Evolutionary conservation across 1,140 invertebrate species (phyloP).

Genomic region (Adoxophyes honmai): DNA sequence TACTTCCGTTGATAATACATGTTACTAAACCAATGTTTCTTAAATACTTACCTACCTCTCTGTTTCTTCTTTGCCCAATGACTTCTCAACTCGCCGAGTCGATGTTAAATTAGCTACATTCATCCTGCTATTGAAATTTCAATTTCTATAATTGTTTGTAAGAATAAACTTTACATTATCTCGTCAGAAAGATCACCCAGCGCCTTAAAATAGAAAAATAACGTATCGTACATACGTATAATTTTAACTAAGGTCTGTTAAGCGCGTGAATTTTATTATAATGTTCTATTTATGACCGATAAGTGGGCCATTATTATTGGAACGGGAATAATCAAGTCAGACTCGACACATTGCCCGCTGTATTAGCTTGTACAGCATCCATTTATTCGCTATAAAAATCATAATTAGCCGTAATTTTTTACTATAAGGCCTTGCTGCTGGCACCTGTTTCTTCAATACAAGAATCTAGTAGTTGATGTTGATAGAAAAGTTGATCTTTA

Average conservation of each 20-base stretch:
- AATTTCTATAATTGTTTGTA: too few relatives aligned
- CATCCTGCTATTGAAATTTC: constrained; percentile 21
- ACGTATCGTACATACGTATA: too few relatives aligned
- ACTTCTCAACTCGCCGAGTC: background rate
- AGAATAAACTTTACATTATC: too few relatives aligned
- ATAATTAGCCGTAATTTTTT: constrained; percentile 42
- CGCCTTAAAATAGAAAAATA: too few relatives aligned
- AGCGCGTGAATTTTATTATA: constrained; percentile 1
- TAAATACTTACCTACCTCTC: too few relatives aligned
- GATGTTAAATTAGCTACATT: constrained; percentile 38
- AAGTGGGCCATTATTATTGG: background rate
- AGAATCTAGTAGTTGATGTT: constrained; percentile 33
- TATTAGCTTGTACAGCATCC: constrained; percentile 18
- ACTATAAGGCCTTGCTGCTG: constrained; percentile 19
- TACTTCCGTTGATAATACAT: too few relatives aligned
- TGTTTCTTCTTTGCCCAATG: constrained; percentile 20
- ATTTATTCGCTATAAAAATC: constrained; percentile 44
- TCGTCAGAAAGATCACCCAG: too few relatives aligned
- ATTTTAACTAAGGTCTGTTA: background rate
- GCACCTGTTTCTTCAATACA: constrained; percentile 25
- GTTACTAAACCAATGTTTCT: too few relatives aligned
- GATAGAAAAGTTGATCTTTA: constrained; percentile 62
- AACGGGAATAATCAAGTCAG: background rate
- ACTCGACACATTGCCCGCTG: background rate
- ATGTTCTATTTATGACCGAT: constrained; percentile 5